These are phyloP conservation scores for Scylla paramamosain DNA, from an alignment of 1,140 invertebrate species.

Conservation along the genomic window DNA sequence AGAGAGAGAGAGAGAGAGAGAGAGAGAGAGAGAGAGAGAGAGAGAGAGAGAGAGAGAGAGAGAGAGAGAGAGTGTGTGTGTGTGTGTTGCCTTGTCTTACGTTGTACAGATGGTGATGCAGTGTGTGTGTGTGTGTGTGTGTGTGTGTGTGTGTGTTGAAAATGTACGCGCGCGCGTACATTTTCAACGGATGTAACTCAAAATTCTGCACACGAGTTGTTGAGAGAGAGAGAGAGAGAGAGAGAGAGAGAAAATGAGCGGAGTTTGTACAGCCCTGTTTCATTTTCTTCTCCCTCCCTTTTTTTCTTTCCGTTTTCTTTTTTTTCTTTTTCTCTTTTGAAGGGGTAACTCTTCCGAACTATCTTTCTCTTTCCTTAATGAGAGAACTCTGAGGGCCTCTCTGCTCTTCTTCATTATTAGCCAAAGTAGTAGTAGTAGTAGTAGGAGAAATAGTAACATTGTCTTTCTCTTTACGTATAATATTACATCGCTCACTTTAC, in stretches of 20 bases:
- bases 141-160: too few species aligned
- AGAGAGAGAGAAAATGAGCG: not conserved
- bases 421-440: not conserved
- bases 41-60: too few species aligned
- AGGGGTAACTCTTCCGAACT: not conserved
- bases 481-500: not conserved
- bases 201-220: too few species aligned
- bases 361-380: not conserved
- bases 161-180: too few species aligned
- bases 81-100: too few species aligned
- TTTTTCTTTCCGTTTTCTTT: not conserved
- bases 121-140: too few species aligned
- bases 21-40: too few species aligned
- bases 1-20: too few species aligned
- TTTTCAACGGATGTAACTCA: too few species aligned
- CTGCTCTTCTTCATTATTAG: too few species aligned
- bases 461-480: not conserved
- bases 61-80: too few species aligned
- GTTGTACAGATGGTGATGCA: too few species aligned
- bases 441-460: not conserved
- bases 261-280: not conserved
- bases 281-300: not conserved
- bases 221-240: not conserved
- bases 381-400: not conserved
- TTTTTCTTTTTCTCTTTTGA: not conserved